These are phyloP conservation scores for Ophion slaviceki DNA, from an alignment of 2,888 invertebrate species.

Conservation along the genomic window DNA sequence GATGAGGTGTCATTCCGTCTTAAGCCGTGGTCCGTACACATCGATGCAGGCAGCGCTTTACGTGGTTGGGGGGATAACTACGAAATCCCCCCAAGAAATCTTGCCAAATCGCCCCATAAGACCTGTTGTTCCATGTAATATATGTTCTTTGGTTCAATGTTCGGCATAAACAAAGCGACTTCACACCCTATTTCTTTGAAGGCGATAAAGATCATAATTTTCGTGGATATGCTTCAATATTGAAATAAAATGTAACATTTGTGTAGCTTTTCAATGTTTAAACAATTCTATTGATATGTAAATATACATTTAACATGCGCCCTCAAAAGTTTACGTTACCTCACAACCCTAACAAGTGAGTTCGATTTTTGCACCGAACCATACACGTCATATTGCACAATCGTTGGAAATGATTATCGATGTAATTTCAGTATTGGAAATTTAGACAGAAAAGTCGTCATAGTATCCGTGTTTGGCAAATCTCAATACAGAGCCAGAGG, in stretches of 20 bases:
- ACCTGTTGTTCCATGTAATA: no score
- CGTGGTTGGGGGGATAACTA: no score
- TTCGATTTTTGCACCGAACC: not conserved
- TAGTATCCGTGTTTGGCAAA: conserved; percentile 90
- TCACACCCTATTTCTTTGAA: not conserved
- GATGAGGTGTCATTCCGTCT: no score
- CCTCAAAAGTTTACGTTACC: conserved; percentile 80
- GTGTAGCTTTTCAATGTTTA: not conserved
- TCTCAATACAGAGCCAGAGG: conserved; percentile 87
- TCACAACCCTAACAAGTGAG: conserved; percentile 72
- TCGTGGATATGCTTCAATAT: not conserved
- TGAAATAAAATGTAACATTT: not conserved
- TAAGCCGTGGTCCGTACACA: no score
- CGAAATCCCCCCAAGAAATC: no score
- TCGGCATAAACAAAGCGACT: not conserved
- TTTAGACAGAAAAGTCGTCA: conserved; percentile 85
- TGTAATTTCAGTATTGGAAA: conserved; percentile 73
- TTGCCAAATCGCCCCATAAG: no score
- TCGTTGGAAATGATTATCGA: conserved; percentile 10
- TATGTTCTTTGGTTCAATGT: not conserved
- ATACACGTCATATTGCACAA: not conserved
- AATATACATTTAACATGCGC: conserved; percentile 72
- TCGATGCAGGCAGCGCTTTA: no score
- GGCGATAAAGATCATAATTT: not conserved
- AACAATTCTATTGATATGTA: not conserved